Evolutionary conservation across 2,888 invertebrate species (phyloP).

Genomic region (Zaprionus lineosus): DNA sequence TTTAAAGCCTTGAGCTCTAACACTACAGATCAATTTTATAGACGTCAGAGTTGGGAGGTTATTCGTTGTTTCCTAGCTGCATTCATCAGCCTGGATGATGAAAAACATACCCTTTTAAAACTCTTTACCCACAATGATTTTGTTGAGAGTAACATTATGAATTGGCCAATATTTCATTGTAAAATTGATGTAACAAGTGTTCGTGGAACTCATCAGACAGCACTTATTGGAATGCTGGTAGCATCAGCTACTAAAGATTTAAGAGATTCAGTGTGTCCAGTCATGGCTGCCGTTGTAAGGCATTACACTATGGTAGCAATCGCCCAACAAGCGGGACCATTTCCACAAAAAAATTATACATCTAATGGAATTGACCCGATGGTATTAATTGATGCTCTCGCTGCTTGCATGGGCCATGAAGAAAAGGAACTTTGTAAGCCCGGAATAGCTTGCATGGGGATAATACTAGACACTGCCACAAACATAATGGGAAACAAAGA

Average conservation of each 20-base stretch:
- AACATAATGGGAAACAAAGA: slow-evolving; percentile 94
- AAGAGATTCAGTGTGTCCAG: slow-evolving; percentile 91
- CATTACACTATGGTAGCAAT: slow-evolving; percentile 98
- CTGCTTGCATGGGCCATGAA: slow-evolving; percentile 97
- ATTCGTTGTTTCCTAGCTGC: slow-evolving; percentile 93
- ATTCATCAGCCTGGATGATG: slow-evolving; percentile 92
- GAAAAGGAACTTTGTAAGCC: slow-evolving; percentile 98
- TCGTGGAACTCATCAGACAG: slow-evolving; percentile 93
- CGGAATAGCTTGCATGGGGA: slow-evolving; percentile 92
- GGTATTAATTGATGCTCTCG: slow-evolving; percentile 95
- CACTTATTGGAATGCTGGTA: slow-evolving; percentile 96
- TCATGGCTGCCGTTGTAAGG: slow-evolving; percentile 94
- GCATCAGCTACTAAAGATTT: slow-evolving; percentile 97
- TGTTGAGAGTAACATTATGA: slow-evolving; percentile 88
- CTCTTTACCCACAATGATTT: slow-evolving; percentile 93
- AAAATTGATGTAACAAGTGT: slow-evolving; percentile 91
- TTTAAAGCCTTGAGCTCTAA: slow-evolving; percentile 93
- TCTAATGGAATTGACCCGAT: slow-evolving; percentile 93
- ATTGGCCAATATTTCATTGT: slow-evolving; percentile 89
- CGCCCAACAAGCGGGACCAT: slow-evolving; percentile 95
- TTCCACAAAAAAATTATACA: slow-evolving; percentile 85
- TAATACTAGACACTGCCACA: slow-evolving; percentile 95
- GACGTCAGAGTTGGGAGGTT: slow-evolving; percentile 97
- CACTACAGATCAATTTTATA: slow-evolving; percentile 94
- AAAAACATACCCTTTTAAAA: slow-evolving; percentile 89